phyloP scores from a whole-genome alignment of 2,113 vertebrate species.

The Thalassoma bifasciatum region DNA sequence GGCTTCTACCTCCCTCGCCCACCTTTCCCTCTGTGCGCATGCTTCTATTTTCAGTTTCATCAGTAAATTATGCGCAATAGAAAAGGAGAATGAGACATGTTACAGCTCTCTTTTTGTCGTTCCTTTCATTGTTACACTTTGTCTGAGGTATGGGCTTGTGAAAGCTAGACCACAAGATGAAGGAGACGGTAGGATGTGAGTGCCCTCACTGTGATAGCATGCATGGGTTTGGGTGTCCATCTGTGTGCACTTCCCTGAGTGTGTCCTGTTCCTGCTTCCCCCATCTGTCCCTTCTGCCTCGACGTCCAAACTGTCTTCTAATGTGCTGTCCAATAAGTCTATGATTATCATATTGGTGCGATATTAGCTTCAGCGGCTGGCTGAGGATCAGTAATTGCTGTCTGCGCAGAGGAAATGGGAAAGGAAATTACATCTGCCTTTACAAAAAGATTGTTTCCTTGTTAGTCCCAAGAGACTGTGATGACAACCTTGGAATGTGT shows the following conservation, averaged over 20 bases:
- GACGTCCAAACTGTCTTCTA: constrained; percentile 68
- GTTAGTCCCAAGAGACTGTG: constrained; percentile 68
- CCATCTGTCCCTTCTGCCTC: constrained; percentile 72
- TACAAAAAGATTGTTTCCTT: constrained; percentile 73
- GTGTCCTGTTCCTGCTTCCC: constrained; percentile 48
- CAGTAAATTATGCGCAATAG: constrained; percentile 17
- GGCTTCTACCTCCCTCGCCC: constrained; percentile 17
- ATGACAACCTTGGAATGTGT: constrained; percentile 38
- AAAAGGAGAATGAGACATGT: constrained; percentile 12
- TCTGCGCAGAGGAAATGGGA: constrained; percentile 74
- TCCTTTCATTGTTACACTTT: constrained; percentile 12
- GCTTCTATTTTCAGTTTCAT: constrained; percentile 11
- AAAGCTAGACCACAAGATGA: not conserved
- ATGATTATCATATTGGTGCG: constrained; percentile 76
- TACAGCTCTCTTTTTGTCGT: constrained; percentile 9
- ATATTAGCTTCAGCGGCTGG: constrained; percentile 74
- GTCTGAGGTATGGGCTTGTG: not conserved
- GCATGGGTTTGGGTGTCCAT: constrained; percentile 27
- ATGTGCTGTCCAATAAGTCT: constrained; percentile 71
- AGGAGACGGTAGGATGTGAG: constrained; percentile 1
- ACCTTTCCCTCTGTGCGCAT: not conserved
- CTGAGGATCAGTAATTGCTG: constrained; percentile 77
- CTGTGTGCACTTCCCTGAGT: constrained; percentile 41
- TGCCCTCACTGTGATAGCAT: constrained; percentile 14
- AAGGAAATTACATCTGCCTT: constrained; percentile 78